Conservation (phyloP, 2,888 invertebrate genomes). For the Eueremaeus valkanovi region DNA sequence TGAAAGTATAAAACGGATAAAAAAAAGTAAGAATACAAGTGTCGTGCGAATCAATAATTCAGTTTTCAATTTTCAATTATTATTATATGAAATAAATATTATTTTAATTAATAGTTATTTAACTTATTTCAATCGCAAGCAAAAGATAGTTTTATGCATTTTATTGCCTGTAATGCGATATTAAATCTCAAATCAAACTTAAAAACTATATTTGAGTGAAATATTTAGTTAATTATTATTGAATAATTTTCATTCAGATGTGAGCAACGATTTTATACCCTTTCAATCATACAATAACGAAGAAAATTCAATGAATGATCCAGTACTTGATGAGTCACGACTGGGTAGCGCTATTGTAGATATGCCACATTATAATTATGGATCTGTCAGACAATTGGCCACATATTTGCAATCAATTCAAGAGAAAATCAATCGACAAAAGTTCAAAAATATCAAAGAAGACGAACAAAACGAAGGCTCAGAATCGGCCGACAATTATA, state of each 20-base stretch:
- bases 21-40: no score
- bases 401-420: constrained; percentile 16
- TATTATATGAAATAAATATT: no score
- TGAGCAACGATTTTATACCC: not conserved
- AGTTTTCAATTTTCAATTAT: no score
- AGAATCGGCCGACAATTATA: not conserved
- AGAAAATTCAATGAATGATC: not conserved
- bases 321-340: not conserved
- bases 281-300: not conserved
- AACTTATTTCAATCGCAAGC: no score
- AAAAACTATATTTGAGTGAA: no score
- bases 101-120: no score
- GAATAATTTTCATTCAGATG: no score
- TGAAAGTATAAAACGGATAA: no score
- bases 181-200: no score
- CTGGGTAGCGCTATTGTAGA: not conserved
- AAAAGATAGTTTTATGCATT: not conserved
- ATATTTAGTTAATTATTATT: no score
- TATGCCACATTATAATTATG: constrained; percentile 18
- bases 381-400: not conserved
- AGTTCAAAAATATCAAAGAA: not conserved
- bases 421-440: not conserved
- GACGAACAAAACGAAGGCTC: not conserved
- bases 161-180: no score
- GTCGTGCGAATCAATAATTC: no score